A percentile compares a stretch with the other conserved stretches of the same genome.
phyloP scores from a whole-genome alignment of 53 echinoderm and acorn worm species.

The Luidia sarsii region DNA sequence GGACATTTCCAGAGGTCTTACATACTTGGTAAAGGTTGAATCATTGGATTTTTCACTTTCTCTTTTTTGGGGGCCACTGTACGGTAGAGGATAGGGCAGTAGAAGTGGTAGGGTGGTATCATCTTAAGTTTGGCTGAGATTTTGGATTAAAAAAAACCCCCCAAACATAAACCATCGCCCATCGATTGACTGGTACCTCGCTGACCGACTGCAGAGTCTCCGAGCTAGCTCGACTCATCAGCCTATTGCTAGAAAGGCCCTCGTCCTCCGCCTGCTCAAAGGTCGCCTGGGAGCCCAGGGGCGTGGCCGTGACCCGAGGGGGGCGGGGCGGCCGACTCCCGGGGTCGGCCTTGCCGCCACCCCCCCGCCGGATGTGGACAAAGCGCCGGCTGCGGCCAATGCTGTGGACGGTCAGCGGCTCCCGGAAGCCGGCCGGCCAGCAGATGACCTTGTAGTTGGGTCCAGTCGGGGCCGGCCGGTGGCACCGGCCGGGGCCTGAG shows the following conservation, averaged over 20 bases:
- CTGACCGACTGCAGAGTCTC: constrained; percentile 47
- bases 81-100: too few relatives aligned
- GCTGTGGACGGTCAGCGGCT: constrained; percentile 31
- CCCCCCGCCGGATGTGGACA: constrained; percentile 7
- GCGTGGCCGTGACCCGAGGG: constrained; percentile 6
- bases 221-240: constrained; percentile 34
- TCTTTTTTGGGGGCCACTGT: too few relatives aligned
- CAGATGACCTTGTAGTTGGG: constrained; percentile 44
- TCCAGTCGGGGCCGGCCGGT: neutral
- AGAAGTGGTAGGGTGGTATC: too few relatives aligned
- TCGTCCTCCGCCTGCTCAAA: constrained; percentile 3
- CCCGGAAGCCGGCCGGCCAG: constrained; percentile 34
- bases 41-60: too few relatives aligned
- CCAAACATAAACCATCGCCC: too few relatives aligned
- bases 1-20: too few relatives aligned
- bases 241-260: neutral
- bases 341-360: neutral
- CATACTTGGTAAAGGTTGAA: too few relatives aligned
- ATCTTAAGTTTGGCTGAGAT: too few relatives aligned
- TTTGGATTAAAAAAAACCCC: too few relatives aligned
- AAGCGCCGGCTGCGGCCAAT: constrained; percentile 36
- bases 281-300: constrained; percentile 18
- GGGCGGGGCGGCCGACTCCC: constrained; percentile 37
- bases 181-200: too few relatives aligned
- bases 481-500: neutral